These are phyloP conservation scores for Ormyrus nitidulus DNA, from an alignment of 2,888 invertebrate genomes.

Conservation along the genomic window DNA sequence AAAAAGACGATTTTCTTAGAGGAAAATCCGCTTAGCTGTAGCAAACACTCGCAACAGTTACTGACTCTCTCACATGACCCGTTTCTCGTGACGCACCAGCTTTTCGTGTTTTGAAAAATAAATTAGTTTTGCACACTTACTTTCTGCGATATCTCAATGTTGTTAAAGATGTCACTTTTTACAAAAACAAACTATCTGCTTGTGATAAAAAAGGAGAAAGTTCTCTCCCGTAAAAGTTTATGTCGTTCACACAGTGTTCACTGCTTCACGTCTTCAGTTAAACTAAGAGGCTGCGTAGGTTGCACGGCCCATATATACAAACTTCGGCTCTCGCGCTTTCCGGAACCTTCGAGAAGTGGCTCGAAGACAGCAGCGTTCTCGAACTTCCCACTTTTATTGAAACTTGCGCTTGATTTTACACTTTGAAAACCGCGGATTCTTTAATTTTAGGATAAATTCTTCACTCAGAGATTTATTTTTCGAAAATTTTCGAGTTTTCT, in stretches of 20 bases:
- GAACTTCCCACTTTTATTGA: too few relatives aligned
- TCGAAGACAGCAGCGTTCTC: conserved; percentile 63
- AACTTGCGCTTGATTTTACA: too few relatives aligned
- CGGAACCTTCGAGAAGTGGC: conserved; percentile 81
- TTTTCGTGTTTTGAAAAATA: not conserved
- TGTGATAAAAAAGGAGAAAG: not conserved
- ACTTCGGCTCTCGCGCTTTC: conserved; percentile 78
- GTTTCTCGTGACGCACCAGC: not conserved
- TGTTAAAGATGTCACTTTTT: not conserved
- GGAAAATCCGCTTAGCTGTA: not conserved
- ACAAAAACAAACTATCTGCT: not conserved
- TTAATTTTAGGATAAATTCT: too few relatives aligned
- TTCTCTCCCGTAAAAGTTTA: conserved; percentile 18
- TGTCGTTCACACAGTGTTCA: conserved; percentile 26
- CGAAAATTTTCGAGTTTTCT: too few relatives aligned
- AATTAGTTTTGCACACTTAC: conserved; percentile 42
- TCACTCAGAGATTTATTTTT: too few relatives aligned
- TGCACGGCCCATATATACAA: conserved; percentile 80
- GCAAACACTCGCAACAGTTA: not conserved
- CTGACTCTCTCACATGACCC: conserved; percentile 3
- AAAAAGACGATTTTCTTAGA: not conserved
- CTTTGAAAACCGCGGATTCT: too few relatives aligned
- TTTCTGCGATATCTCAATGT: conserved; percentile 27
- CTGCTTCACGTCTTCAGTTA: conserved; percentile 65
- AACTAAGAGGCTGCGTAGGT: conserved; percentile 76